phyloP scores from a whole-genome alignment of 1,140 invertebrate genomes.

The Calliopsis andreniformis region DNA sequence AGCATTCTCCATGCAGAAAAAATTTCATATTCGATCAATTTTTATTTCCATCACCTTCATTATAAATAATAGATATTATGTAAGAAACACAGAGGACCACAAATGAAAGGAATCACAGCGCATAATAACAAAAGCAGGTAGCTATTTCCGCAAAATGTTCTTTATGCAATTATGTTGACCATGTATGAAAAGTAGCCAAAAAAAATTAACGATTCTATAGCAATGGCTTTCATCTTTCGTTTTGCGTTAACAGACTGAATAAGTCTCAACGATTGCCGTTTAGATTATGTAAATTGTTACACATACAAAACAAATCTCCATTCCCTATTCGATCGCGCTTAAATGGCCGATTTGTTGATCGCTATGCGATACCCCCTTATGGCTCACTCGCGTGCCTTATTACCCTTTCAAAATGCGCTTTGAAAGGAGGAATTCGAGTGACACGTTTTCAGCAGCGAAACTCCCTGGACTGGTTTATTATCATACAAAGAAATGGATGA shows the following conservation, averaged over 20 bases:
- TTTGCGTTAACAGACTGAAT: neutral
- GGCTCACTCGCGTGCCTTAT: neutral
- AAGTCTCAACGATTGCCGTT: neutral
- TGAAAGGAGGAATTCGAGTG: slow-evolving; percentile 7
- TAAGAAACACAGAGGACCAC: too few species aligned
- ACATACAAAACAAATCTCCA: slow-evolving; percentile 28
- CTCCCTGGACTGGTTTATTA: neutral
- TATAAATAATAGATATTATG: too few species aligned
- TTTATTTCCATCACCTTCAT: too few species aligned
- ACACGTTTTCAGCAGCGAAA: neutral
- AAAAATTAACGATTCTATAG: neutral
- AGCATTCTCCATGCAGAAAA: too few species aligned
- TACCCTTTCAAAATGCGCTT: slow-evolving; percentile 34
- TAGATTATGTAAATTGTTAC: slow-evolving; percentile 42
- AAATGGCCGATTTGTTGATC: slow-evolving; percentile 44
- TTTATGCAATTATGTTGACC: neutral
- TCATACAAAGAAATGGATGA: neutral
- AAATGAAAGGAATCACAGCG: neutral
- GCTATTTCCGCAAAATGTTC: neutral
- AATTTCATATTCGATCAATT: too few species aligned
- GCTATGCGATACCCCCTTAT: neutral
- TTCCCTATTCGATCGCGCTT: slow-evolving; percentile 8
- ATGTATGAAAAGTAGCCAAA: neutral
- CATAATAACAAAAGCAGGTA: neutral
- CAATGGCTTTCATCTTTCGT: neutral